Conservation (phyloP, 2,888 invertebrate genomes). For the Pseudococcus viburni region DNA sequence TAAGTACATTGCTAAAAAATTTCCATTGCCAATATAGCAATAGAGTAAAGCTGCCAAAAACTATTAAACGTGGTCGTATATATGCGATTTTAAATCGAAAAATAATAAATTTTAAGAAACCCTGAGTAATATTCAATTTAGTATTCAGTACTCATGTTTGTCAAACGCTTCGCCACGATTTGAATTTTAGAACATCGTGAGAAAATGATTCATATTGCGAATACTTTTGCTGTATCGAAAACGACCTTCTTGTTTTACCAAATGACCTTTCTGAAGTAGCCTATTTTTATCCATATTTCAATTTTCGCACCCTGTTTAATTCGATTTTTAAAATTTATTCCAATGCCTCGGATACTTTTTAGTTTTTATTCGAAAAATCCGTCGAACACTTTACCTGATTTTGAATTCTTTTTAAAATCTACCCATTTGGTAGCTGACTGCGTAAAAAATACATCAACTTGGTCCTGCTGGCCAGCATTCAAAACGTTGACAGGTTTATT, state of each 20-base stretch:
- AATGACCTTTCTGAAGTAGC: background rate
- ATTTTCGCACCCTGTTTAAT: too few relatives aligned
- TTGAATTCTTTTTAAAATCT: background rate
- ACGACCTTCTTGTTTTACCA: background rate
- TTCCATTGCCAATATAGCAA: background rate
- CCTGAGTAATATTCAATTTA: constrained; percentile 40
- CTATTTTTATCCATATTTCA: background rate
- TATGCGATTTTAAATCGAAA: background rate
- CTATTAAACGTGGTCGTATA: background rate
- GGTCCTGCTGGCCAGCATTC: background rate
- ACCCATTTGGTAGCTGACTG: background rate
- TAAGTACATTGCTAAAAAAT: background rate
- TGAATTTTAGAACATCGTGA: constrained; percentile 56
- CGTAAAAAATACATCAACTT: background rate
- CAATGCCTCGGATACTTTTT: too few relatives aligned
- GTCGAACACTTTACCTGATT: background rate
- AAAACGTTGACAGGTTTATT: constrained; percentile 38
- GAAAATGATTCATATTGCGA: constrained; percentile 46
- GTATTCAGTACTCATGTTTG: constrained; percentile 48
- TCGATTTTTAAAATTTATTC: too few relatives aligned
- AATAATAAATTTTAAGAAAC: constrained; percentile 52
- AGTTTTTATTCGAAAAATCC: background rate
- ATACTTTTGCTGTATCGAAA: constrained; percentile 13
- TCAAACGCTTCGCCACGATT: constrained; percentile 17
- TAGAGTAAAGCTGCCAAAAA: background rate